Evolutionary conservation across 2,888 invertebrate genomes (phyloP).

Genomic region (Napeogenes sylphis): DNA sequence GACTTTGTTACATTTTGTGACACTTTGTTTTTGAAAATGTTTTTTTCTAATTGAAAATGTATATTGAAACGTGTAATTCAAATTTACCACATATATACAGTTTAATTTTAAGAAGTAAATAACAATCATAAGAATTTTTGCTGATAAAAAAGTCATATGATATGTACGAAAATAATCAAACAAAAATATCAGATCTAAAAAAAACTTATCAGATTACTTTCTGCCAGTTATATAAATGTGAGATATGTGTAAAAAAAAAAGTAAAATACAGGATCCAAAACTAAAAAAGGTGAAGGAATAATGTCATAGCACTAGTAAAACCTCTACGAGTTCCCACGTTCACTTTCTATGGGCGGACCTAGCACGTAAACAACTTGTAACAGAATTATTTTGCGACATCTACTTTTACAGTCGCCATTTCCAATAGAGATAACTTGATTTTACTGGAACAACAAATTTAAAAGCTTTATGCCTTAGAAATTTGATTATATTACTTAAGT

Average conservation of each 20-base stretch:
- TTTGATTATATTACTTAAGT: no score
- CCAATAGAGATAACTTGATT: constrained; percentile 11
- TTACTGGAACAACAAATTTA: constrained; percentile 4
- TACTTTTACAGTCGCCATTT: constrained; percentile 11
- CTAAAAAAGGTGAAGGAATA: constrained; percentile 11
- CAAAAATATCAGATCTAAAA: no score
- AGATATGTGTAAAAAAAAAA: not conserved
- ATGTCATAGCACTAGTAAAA: constrained; percentile 24
- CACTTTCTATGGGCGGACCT: constrained; percentile 58
- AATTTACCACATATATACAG: no score
- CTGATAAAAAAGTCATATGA: no score
- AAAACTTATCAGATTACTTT: no score
- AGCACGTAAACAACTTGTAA: constrained; percentile 42
- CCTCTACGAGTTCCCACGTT: constrained; percentile 51
- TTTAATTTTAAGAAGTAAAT: no score
- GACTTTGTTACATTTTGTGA: not conserved
- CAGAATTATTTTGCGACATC: constrained; percentile 33
- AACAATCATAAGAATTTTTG: no score
- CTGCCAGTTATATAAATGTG: not conserved
- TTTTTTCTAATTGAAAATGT: no score
- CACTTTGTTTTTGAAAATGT: no score
- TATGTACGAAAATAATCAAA: no score
- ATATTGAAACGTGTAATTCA: no score
- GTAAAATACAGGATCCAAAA: not conserved
- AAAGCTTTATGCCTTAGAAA: no score